Base-by-base conservation (phyloP, 2,797 vertebrate genomes). In the Cirrhinus molitorella region DNA sequence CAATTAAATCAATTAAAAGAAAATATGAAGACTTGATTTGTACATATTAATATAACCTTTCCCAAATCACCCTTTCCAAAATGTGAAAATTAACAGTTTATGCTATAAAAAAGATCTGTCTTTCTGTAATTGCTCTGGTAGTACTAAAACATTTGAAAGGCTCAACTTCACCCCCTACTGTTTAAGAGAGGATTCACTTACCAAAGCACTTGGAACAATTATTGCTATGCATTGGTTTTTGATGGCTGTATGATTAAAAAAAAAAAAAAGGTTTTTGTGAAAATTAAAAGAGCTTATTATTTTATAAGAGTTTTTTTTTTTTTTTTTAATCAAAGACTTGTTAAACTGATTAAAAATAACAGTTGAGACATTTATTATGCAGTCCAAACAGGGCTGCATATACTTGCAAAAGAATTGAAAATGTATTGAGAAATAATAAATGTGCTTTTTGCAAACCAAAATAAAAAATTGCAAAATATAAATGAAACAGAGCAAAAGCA, bases 151-250 rank as follows among this genome's bases (percentile, higher is more conserved):
- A 45, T n/a, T 12, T 43, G 43, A 14, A 45, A 34, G 25, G 43
- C 23, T 78, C 76, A 34, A 78, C 5, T 47, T 21, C 76, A 47
- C 25, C 25, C 76, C 19, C 76, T 78, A 19, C 59, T 78, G 59
- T 65, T n/a, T 45, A 45, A 61, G 14, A 61, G 8, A 76, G 55
- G 7, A 55, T 73, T 37, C 19, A 55, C n/a, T 55, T 8, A 10
- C 11, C 0, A 23, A 23, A 55, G 19, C 49, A 23, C 5, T n/a
- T 53, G 2, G 2, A 31, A 14, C 71, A n/a, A 4, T 25, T 12
- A 43, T 12, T 0, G 8, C 21, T 23, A 5, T 12, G 25, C 67
- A 5, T 14, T 34, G 4, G 10, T 34, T 25, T 34, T 21, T 31
- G 10, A 31, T 21, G 17, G 28, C 3, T 53, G 28, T n/a, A 13